Evolutionary conservation across 2,797 vertebrate species (phyloP), one percentile per base, ranked within the genome.

Genomic region (Cyclopterus lumpus): DNA sequence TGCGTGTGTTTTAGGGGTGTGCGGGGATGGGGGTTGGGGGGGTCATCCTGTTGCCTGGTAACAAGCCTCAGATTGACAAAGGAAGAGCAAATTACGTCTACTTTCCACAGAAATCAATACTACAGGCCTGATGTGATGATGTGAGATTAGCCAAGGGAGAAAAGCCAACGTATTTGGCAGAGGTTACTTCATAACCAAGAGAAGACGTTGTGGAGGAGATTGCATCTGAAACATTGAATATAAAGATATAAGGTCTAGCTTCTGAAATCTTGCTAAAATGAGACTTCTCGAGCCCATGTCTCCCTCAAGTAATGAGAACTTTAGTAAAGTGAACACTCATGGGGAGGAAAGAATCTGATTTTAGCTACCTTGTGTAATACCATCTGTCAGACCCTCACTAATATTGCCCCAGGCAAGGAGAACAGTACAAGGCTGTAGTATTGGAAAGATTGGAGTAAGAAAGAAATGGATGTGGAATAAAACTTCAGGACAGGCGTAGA

Each of bases 101-200:
- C 92, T 94, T 95, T 94, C 91, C 91, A 83, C 91, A 94, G 93
- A 95, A 97, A 96, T 96, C 96, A 94, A 95, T 96, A 96, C 94
- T 93, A 94, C 93, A 93, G 93, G 91, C 91, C 94, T 95, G 91
- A 95, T 94, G 92, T 92, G 91, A 95, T 95, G 95, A 95, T 95
- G 92, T 92, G 89, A 96, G 94, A 96, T 95, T 94, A 95, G 93
- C 91, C 83, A 81, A 85, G 91, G 89, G 92, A 93, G 84, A 93
- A 93, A 94, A 94, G 87, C 88, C 90, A 94, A 88, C 84, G 91
- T 93, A 90, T 86, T 86, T 88, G 63, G 91, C 90, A 85, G 89
- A 66, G 82, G 81, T 90, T 87, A 91, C 93, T 93, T 93, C 84
- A 94, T 92, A 92, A 92, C 91, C 80, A 80, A 67, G 87, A 85